Evolutionary conservation across 1,140 invertebrate genomes (phyloP).

Genomic region (Samia ricini): DNA sequence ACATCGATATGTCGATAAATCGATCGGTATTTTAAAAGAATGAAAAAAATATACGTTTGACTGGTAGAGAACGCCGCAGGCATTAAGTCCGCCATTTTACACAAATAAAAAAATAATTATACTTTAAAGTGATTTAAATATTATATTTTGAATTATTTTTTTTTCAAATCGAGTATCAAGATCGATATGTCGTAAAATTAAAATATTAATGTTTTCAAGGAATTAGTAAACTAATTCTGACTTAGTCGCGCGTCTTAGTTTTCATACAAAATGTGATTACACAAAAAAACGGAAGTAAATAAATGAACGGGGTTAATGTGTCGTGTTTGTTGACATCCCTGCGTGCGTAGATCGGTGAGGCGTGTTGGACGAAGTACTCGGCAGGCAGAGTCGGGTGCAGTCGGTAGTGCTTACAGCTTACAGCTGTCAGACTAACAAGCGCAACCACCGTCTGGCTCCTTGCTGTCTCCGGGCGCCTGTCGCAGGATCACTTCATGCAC

Average conservation of each 20-base stretch:
- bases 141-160: not conserved
- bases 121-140: not conserved
- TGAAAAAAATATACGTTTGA: too few species aligned
- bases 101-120: too few species aligned
- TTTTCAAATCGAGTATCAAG: not conserved
- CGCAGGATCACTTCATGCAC: conserved; percentile 99
- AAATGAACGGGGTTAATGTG: too few species aligned
- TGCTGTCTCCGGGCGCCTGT: conserved; percentile 94
- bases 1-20: not conserved
- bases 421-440: conserved; percentile 84
- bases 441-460: conserved; percentile 94
- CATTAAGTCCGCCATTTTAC: too few species aligned
- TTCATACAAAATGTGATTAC: too few species aligned
- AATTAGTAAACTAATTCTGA: not conserved
- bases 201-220: not conserved
- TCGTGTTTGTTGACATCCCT: not conserved
- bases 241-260: too few species aligned
- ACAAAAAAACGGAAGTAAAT: too few species aligned
- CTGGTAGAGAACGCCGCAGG: too few species aligned
- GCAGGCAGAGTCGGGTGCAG: not conserved
- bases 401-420: not conserved
- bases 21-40: too few species aligned
- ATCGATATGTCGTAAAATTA: not conserved
- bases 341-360: not conserved
- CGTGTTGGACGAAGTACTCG: not conserved